Conservation (phyloP, 2,888 invertebrate species). For the Phytoseiulus persimilis region DNA sequence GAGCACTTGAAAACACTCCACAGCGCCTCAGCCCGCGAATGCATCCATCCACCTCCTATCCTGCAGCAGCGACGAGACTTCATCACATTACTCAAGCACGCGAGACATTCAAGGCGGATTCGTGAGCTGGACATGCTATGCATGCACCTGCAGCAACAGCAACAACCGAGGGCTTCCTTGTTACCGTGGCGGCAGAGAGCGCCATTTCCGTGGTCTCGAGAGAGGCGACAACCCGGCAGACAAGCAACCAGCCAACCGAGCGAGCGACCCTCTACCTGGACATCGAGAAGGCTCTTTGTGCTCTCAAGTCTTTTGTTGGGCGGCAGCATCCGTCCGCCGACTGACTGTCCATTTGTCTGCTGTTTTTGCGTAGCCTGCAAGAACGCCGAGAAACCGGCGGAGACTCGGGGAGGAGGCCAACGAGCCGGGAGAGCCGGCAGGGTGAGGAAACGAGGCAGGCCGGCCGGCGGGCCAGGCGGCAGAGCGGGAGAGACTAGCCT, state of each 20-base stretch:
- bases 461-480: not conserved
- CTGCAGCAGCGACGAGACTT: not conserved
- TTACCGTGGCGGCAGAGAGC: not conserved
- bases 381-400: not conserved
- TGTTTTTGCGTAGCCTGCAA: not conserved
- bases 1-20: not conserved
- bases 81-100: not conserved
- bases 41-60: not conserved
- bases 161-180: not conserved
- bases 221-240: not conserved
- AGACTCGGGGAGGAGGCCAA: not conserved
- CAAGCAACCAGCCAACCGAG: not conserved
- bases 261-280: not conserved
- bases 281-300: not conserved
- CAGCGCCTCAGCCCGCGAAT: not conserved
- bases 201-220: not conserved
- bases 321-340: not conserved
- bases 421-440: not conserved
- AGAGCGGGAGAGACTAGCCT: not conserved
- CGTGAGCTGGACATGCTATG: not conserved
- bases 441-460: not conserved
- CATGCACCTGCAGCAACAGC: not conserved
- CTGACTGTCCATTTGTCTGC: slow-evolving; percentile 5
- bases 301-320: not conserved
- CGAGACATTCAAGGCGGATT: not conserved